Evolutionary conservation across 2,888 invertebrate genomes (phyloP), one percentile per base, ranked within the genome.

Genomic region (Leptinotarsa peninsularis): DNA sequence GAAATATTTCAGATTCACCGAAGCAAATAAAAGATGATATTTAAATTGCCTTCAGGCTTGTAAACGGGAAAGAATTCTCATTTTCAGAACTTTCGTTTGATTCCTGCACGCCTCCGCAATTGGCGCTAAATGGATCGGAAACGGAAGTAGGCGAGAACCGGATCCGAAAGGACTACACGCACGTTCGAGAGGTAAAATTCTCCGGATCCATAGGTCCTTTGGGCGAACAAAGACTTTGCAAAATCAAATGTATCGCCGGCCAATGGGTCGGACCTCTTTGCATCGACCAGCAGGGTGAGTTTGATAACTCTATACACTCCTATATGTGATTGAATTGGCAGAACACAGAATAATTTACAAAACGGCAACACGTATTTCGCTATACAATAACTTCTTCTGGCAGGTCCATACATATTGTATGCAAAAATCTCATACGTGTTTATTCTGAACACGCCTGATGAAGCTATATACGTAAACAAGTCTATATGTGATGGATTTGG

Each of bases 201-300:
- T 93, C 93, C n/a, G 94, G 94, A 21, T 90, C 94, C 79, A 92
- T 95, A 79, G 94, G 94, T 15, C 93, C 94, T 4, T 88, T 93
- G 76, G 93, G 93, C 78, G 94, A 94, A 85, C 90, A 92, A 74
- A 90, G 94, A 43, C 91, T 94, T 73, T 95, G 95, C 88, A 95
- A 95, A 88, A 94, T 95, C 80, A 95, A 95, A 87, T 95, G 95
- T 85, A 93, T 95, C 76, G 94, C 93, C 85, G 95, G 95, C 66
- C 93, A 94, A 86, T 95, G 95, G 95, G 94, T 95, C 60, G 95
- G 95, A 3, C 95, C 95, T 1, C 89, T 95, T 23, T 95, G 95
- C 87, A 93, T 93, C 69, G 91, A 91, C 78, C 92, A 94, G 82
- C 92, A 93, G 90, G 94, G 95, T 94, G 89, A 89, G 70, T 58